Base-by-base conservation (phyloP, 1,140 invertebrate genomes). In the Drosophila hydei region DNA sequence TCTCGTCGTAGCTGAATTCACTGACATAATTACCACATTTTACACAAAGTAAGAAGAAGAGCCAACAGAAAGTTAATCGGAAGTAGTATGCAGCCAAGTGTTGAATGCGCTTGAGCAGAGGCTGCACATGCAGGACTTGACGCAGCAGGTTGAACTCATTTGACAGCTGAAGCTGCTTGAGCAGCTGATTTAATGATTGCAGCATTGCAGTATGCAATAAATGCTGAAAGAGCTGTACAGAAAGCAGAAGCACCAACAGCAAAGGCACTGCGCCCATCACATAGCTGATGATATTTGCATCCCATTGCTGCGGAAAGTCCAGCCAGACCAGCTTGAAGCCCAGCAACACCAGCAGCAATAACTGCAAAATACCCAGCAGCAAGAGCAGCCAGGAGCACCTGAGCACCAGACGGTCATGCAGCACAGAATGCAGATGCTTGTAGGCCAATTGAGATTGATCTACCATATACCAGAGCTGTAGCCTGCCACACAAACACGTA, bases 41-140 rank as follows among this genome's bases (percentile, higher is more conserved):
- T 38, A 75, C 16, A 4, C 9, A 33, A 11, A 79, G 11, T 1
- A 73, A 11, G 3, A 14, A 16, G 1, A 42, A 4, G 12, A 54
- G 47, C n/a, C 51, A 61, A 7, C 45, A 42, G 19, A 68, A 84
- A 0, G 67, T 50, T 2, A 48, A 12, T 18, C 43, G 23, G 18
- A 84, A 84, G 21, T 79, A 84, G 18, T 21, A 38, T 6, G 62
- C 75, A 30, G 72, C 72, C 30, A 51, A 21, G 7, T 69, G 36
- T 21, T 84, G 71, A 3, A 60, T 8, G 4, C 16, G 27, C 6
- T 45, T 68, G 9, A 84, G 45, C 9, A 33, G 3, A 0, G 63
- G 64, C 1, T 52, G 42, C 6, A 75, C 9, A 0, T 48, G 14
- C 0, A 84, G 12, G 1, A 79, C 18, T 1, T 61, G 45, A 6